A percentile compares a stretch with the other conserved stretches of the same genome.
These are phyloP conservation scores for Perizoma flavofasciatum DNA, from an alignment of 2,888 invertebrate genomes.

Conservation along the genomic window DNA sequence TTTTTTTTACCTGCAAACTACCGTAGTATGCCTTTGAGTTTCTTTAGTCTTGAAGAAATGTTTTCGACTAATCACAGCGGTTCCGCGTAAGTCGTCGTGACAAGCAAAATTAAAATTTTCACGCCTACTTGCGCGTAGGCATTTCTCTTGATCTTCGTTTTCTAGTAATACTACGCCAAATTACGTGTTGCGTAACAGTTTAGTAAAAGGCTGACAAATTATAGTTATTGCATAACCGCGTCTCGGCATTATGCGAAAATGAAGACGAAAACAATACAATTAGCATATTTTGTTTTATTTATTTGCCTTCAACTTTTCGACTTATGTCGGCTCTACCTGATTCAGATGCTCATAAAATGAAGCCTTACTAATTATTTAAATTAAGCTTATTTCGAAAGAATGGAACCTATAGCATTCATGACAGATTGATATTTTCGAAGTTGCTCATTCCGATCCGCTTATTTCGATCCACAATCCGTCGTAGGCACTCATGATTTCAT, in stretches of 20 bases:
- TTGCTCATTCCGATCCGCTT: background rate
- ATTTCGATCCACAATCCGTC: slow-evolving; percentile 23
- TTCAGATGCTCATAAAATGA: background rate
- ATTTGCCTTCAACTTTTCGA: slow-evolving; percentile 12
- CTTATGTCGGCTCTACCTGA: slow-evolving; percentile 3
- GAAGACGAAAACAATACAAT: slow-evolving; percentile 28
- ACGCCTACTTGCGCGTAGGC: slow-evolving; percentile 58
- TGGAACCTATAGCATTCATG: background rate
- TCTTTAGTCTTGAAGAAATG: slow-evolving; percentile 20
- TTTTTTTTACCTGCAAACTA: slow-evolving; percentile 20
- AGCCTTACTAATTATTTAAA: slow-evolving; percentile 11
- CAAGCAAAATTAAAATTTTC: slow-evolving; percentile 61
- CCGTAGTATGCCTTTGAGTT: slow-evolving; percentile 1
- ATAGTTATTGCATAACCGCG: slow-evolving; percentile 35
- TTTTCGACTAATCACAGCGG: slow-evolving; percentile 22
- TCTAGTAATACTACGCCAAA: slow-evolving; percentile 60
- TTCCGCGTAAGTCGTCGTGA: slow-evolving; percentile 45
- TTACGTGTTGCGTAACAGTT: slow-evolving; percentile 56
- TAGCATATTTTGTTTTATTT: slow-evolving; percentile 25
- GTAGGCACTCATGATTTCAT: slow-evolving; percentile 32
- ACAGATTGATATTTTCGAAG: background rate
- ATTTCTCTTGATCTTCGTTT: slow-evolving; percentile 62
- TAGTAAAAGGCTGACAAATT: slow-evolving; percentile 45
- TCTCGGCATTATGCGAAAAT: slow-evolving; percentile 20
- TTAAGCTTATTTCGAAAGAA: slow-evolving; percentile 5